Percentiles rank a stretch among this genome's conserved stretches.
Evolutionary conservation across 2,797 vertebrate genomes (phyloP).

Genomic region (Bradypus variegatus): DNA sequence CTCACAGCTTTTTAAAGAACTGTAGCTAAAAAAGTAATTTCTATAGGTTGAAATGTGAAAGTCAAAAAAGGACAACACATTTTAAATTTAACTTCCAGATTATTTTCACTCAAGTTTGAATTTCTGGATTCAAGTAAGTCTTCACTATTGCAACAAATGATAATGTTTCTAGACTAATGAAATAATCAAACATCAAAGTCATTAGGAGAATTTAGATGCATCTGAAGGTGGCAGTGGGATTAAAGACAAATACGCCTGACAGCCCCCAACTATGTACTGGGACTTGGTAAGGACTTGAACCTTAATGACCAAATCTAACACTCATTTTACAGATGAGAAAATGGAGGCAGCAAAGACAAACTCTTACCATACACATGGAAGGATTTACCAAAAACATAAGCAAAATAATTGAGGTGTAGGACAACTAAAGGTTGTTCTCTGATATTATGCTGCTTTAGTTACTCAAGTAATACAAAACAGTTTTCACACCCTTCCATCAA

Average conservation of each 20-base stretch:
- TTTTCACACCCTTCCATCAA: neutral
- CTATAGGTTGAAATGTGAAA: neutral
- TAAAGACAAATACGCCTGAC: neutral
- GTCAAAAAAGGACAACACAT: neutral
- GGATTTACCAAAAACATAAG: neutral
- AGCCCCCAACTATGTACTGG: neutral
- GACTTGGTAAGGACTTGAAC: neutral
- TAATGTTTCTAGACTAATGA: neutral
- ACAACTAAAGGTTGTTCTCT: neutral
- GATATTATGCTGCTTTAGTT: neutral
- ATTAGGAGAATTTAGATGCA: neutral
- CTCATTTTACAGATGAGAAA: constrained; percentile 4
- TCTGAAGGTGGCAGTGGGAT: neutral
- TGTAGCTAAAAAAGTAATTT: neutral
- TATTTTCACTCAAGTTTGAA: neutral
- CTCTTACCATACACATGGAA: neutral
- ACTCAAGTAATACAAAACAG: neutral
- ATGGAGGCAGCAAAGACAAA: neutral
- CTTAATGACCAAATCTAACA: neutral
- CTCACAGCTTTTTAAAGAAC: neutral
- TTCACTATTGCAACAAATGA: neutral
- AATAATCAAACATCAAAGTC: neutral
- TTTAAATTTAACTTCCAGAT: constrained; percentile 28
- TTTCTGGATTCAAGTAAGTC: neutral
- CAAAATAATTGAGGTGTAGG: neutral